Conservation (phyloP, 1,140 invertebrate genomes). For the Cydia fagiglandana region DNA sequence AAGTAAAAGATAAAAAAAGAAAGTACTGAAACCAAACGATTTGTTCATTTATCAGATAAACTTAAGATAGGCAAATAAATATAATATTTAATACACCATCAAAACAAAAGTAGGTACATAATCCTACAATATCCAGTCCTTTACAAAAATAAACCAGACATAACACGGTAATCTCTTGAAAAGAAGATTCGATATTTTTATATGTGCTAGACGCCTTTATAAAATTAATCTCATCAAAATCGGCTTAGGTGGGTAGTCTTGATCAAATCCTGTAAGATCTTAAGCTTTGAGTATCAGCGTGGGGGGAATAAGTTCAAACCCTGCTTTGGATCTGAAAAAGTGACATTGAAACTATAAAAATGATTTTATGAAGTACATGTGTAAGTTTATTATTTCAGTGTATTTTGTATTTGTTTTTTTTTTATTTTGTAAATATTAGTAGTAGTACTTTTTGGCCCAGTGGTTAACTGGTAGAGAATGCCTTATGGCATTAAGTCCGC, state of each 20-base stretch:
- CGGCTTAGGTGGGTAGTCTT: slow-evolving; percentile 2
- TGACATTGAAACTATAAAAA: background rate
- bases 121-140: background rate
- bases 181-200: slow-evolving; percentile 1
- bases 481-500: no score
- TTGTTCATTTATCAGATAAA: no score
- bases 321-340: background rate
- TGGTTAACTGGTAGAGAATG: no score
- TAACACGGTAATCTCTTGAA: background rate
- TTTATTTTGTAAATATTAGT: no score
- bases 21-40: no score
- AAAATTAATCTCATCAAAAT: slow-evolving; percentile 3
- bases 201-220: slow-evolving; percentile 12
- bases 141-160: slow-evolving; percentile 6
- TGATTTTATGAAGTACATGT: no score
- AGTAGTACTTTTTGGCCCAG: no score
- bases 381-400: no score
- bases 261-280: slow-evolving; percentile 1
- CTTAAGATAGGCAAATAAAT: background rate
- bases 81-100: slow-evolving; percentile 4
- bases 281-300: background rate
- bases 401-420: no score
- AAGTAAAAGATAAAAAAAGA: no score
- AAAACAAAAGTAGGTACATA: background rate
- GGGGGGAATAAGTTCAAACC: slow-evolving; percentile 5